Evolutionary conservation across 2,113 vertebrate species (phyloP), one percentile per base, ranked within the genome.

Genomic region (Pyrgilauda ruficollis): DNA sequence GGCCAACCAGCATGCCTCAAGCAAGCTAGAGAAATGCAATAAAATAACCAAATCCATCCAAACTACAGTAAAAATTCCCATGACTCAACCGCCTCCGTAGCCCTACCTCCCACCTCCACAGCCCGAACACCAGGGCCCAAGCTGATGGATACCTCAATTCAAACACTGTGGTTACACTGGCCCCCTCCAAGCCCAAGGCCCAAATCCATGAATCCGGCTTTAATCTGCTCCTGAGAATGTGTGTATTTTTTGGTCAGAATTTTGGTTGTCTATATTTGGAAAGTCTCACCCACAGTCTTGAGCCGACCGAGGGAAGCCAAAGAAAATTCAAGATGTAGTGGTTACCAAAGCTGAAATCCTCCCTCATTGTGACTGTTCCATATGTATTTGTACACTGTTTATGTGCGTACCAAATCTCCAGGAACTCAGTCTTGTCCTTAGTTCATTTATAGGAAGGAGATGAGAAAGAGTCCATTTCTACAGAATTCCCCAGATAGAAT

Each of bases 41-140:
- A 94, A 95, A 93, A 94, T 82, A 89, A 95, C 94, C 96, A 90
- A 96, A 95, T 90, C 90, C 93, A 86, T 76, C 49, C 90, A 94
- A 94, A 76, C 73, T 68, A 78, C 83, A 79, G 80, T 66, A 94
- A 93, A 94, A 94, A 67, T 87, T 93, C 93, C 77, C 83, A 93
- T 95, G 92, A 96, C 93, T 95, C 85, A 96, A 92, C 50, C 4
- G 1, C 83, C 94, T 90, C 93, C 18, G 0, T 41, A 70, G 82
- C 62, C 84, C 67, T 96, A 63, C 75, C 87, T 87, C 94, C 93
- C 87, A 83, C 83, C 73, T 92, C 90, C 83, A 76, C 78, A 90
- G 84, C 70, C 67, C 62, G 47, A 70, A 82, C 33, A 72, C 61
- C 33, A 43, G 28, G 76, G 66, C 41, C 58, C 74, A 73, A 39